Conservation (phyloP, 2,113 vertebrate species). For the Pseudolaguvia tuberculata region DNA sequence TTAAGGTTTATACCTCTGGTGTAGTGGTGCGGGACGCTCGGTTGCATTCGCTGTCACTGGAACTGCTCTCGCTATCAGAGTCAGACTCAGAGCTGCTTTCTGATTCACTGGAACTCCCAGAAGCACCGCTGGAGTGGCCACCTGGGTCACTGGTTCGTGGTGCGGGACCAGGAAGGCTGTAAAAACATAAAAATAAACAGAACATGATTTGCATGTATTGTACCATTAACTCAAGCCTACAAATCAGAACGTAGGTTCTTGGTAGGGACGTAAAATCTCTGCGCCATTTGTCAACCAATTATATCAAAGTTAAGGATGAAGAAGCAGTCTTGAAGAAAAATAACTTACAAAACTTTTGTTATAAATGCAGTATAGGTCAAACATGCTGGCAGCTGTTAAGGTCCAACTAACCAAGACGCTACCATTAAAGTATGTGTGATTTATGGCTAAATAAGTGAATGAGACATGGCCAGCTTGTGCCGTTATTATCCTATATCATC, state of each 20-base stretch:
- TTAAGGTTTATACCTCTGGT: conserved; percentile 76
- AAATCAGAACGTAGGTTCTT: background rate
- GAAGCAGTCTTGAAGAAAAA: background rate
- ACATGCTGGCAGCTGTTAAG: conserved; percentile 8
- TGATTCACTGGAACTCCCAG: conserved; percentile 80
- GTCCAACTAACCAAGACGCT: conserved; percentile 14
- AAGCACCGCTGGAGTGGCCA: conserved; percentile 80
- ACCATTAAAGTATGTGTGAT: conserved; percentile 16
- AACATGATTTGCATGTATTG: conserved; percentile 14
- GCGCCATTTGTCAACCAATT: background rate
- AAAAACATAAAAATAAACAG: conserved; percentile 8
- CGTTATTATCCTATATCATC: conserved; percentile 41
- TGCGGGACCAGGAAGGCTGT: conserved; percentile 63
- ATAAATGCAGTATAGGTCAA: conserved; percentile 22
- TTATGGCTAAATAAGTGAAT: conserved; percentile 14
- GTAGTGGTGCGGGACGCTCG: conserved; percentile 78
- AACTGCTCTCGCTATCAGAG: conserved; percentile 74
- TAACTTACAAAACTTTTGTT: conserved; percentile 2
- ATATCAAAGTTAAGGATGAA: background rate
- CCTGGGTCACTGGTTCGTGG: conserved; percentile 59
- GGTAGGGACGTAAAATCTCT: background rate
- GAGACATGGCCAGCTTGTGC: conserved; percentile 25
- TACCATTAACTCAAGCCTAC: background rate
- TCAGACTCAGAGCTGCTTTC: conserved; percentile 86
- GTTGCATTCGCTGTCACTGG: conserved; percentile 79